Evolutionary conservation across 2,888 invertebrate species (phyloP).

Genomic region (Tetragonula carbonaria): DNA sequence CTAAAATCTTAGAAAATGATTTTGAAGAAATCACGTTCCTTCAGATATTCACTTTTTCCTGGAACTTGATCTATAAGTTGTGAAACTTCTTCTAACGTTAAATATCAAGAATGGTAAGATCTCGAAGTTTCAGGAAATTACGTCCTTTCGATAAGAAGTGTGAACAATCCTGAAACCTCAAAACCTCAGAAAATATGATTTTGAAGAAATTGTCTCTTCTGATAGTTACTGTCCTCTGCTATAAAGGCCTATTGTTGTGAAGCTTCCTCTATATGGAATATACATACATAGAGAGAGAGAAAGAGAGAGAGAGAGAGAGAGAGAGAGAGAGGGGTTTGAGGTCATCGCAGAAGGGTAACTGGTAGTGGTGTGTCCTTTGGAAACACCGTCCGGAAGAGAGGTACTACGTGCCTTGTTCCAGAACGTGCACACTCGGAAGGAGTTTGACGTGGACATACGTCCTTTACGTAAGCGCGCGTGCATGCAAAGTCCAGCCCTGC

Average conservation of each 20-base stretch:
- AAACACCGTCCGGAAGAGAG: slow-evolving; percentile 55
- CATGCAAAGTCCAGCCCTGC: slow-evolving; percentile 19
- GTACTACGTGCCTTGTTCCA: slow-evolving; percentile 48
- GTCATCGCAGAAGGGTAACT: slow-evolving; percentile 1
- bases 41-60: too few relatives aligned
- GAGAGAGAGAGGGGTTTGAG: slow-evolving; percentile 35
- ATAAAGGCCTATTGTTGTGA: background rate
- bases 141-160: background rate
- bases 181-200: background rate
- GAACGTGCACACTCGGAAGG: slow-evolving; percentile 58
- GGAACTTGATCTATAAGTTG: too few relatives aligned
- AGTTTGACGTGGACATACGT: slow-evolving; percentile 59
- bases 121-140: background rate
- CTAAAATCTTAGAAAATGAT: too few relatives aligned
- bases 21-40: too few relatives aligned
- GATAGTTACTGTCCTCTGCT: background rate
- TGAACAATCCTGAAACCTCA: too few relatives aligned
- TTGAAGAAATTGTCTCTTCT: background rate
- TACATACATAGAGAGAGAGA: background rate
- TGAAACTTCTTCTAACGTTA: too few relatives aligned
- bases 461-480: slow-evolving; percentile 33
- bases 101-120: too few relatives aligned
- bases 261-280: background rate
- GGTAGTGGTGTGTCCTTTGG: slow-evolving; percentile 49
- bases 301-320: slow-evolving; percentile 3